Conservation (phyloP, 1,140 invertebrate species). For the Tetraneura akinire region DNA sequence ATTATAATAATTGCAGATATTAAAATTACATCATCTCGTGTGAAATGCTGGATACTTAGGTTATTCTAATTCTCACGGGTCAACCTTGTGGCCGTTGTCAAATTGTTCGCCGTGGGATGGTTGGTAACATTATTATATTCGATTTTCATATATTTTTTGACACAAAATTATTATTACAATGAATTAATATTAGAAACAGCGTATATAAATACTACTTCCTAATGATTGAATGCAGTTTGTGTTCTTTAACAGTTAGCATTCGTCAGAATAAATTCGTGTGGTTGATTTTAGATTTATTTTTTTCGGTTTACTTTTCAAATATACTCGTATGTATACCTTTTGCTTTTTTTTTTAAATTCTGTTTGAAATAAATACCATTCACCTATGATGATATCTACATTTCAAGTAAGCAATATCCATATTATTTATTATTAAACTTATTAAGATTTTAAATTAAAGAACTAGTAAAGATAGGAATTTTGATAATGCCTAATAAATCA, state of each 20-base stretch:
- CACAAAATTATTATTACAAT: slow-evolving; percentile 26
- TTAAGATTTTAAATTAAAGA: no score
- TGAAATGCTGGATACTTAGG: background rate
- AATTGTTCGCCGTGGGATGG: slow-evolving; percentile 41
- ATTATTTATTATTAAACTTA: no score
- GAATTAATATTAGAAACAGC: background rate
- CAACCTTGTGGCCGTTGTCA: slow-evolving; percentile 10
- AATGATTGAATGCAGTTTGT: slow-evolving; percentile 7
- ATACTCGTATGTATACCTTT: background rate
- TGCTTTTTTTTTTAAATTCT: background rate
- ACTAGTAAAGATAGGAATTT: no score
- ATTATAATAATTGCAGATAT: slow-evolving; percentile 11
- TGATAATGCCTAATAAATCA: no score
- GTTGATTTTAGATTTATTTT: background rate
- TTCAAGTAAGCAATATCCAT: slow-evolving; percentile 8
- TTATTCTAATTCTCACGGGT: slow-evolving; percentile 38
- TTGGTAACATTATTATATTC: slow-evolving; percentile 9
- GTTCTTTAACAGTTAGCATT: background rate
- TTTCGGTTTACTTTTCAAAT: background rate
- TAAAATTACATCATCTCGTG: slow-evolving; percentile 13
- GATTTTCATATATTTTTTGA: slow-evolving; percentile 37
- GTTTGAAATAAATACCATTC: background rate
- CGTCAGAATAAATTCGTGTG: background rate
- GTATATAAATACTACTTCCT: slow-evolving; percentile 23
- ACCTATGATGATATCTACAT: background rate